phyloP scores from a whole-genome alignment of 2,797 vertebrate genomes.

The Protosalanx chinensis region DNA sequence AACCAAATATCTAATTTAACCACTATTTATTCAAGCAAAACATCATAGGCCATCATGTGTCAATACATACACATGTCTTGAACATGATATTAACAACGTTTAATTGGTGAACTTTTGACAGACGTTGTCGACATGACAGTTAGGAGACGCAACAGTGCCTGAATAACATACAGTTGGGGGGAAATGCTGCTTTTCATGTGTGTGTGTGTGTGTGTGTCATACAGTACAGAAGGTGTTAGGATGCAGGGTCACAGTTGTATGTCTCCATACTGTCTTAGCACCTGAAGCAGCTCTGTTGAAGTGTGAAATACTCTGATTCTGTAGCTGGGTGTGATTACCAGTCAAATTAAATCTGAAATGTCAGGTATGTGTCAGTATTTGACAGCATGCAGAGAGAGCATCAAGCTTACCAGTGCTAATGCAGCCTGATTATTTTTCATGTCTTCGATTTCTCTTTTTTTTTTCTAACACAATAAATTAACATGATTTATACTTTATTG shows the following conservation, averaged over 20 bases:
- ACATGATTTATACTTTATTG: too few species aligned
- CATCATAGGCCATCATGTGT: too few species aligned
- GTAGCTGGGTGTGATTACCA: constrained; percentile 77
- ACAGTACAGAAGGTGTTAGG: constrained; percentile 48
- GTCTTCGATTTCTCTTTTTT: constrained; percentile 35
- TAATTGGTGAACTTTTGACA: background rate
- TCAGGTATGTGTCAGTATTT: constrained; percentile 71
- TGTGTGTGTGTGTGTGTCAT: constrained; percentile 20
- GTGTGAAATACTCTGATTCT: constrained; percentile 77
- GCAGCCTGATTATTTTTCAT: constrained; percentile 56
- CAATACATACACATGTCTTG: too few species aligned
- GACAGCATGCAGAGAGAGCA: constrained; percentile 61
- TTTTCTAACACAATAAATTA: too few species aligned
- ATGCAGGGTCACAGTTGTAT: constrained; percentile 59
- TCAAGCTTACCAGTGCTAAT: constrained; percentile 52
- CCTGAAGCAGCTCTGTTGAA: constrained; percentile 69
- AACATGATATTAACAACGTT: background rate
- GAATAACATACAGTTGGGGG: too few species aligned
- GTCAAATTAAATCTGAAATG: constrained; percentile 78
- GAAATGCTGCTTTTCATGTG: constrained; percentile 24
- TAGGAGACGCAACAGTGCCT: too few species aligned
- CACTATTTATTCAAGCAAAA: too few species aligned
- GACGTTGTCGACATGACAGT: background rate
- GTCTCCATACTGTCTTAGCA: constrained; percentile 65
- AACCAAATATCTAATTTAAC: too few species aligned